Evolutionary conservation across 2,113 vertebrate genomes (phyloP), one percentile per base, ranked within the genome.

Genomic region (Illadopsis cleaveri): DNA sequence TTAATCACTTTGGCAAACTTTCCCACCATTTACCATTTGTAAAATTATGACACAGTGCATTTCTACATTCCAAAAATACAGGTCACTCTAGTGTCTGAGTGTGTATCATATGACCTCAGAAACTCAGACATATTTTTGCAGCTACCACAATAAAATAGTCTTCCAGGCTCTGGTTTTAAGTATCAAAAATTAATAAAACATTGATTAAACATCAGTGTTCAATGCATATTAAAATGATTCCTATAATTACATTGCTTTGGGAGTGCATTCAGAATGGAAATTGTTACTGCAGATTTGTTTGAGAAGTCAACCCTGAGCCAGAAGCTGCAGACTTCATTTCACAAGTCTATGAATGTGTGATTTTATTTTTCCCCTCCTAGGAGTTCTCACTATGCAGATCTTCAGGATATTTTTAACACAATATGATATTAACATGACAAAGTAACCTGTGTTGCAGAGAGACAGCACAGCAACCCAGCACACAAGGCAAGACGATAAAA

Each of bases 211-310:
- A 75, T 86, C 47, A 82, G 22, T 83, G 42, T 87, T 82, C 40
- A 75, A 82, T 78, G 24, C 19, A 38, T 61, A 37, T 69, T 94
- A 92, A 96, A 95, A 93, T n/a, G 1, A 37, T 91, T 82, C 92
- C 72, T 94, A 69, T 60, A 83, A 92, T 78, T 80, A 75, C 40
- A 40, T 56, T 87, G 50, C 60, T 93, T 68, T 86, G 64, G 44
- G 40, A 93, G 10, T 61, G 5, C 24, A 64, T 53, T 94, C 37
- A 79, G 42, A 69, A 89, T 11, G 75, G 75, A 96, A 97, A 95
- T 83, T 89, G 60, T 75, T 93, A 62, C 81, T 93, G 61, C 84
- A 95, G 89, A 79, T 72, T 93, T 94, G 8, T 81, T 94, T 88
- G 40, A 93, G 89, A 94, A 94, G 77, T 58, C 78, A 89, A 81